Conservation (phyloP, 2,113 vertebrate species). For the Propithecus coquereli region DNA sequence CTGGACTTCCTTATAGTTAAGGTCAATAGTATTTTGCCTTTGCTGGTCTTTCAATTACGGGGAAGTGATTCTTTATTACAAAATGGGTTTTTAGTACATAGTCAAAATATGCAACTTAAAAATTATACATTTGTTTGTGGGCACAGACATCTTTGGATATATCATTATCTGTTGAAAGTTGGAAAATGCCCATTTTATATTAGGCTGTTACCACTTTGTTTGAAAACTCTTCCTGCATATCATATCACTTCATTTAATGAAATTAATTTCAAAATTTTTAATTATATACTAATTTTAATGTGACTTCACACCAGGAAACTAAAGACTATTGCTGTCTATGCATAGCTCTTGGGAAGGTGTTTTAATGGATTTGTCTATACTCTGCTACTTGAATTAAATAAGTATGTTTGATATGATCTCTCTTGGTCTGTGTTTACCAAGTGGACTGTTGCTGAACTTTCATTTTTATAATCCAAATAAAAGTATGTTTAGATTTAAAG, state of each 20-base stretch:
- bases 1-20: not conserved
- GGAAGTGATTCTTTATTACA: not conserved
- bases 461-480: not conserved
- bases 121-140: not conserved
- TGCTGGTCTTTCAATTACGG: not conserved
- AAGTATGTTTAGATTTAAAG: constrained; percentile 27
- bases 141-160: not conserved
- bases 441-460: not conserved
- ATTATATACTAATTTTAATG: not conserved
- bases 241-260: not conserved
- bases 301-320: not conserved
- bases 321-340: not conserved
- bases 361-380: not conserved
- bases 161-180: not conserved
- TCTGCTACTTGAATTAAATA: constrained; percentile 1
- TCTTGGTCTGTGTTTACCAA: constrained; percentile 37
- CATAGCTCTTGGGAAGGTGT: not conserved
- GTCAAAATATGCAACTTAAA: not conserved
- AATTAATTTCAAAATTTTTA: constrained; percentile 12
- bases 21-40: not conserved
- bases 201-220: not conserved
- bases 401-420: not conserved
- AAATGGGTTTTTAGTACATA: not conserved
- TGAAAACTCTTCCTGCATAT: constrained; percentile 1
- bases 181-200: not conserved